Evolutionary conservation across 2,888 invertebrate genomes (phyloP).

Genomic region (Camptogramma bilineatum): DNA sequence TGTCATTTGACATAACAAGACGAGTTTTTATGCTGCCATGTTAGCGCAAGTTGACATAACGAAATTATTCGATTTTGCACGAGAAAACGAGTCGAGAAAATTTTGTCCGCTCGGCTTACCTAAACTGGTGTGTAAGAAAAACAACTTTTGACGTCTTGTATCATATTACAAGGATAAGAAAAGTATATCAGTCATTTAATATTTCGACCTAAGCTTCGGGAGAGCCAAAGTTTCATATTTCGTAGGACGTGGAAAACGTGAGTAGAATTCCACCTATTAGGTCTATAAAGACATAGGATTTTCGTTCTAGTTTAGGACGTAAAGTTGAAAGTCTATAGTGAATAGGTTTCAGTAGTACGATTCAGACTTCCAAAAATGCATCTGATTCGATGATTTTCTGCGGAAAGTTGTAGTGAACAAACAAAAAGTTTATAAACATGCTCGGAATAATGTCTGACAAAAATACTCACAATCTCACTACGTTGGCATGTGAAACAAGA

Average conservation of each 20-base stretch:
- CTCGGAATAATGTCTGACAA: not conserved
- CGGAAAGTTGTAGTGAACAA: no score
- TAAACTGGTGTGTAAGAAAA: not conserved
- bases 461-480: not conserved
- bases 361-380: no score
- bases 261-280: slow-evolving; percentile 11
- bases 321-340: no score
- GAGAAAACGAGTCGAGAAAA: no score
- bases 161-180: not conserved
- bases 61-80: no score
- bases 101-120: no score
- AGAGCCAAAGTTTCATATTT: slow-evolving; percentile 23
- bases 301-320: not conserved
- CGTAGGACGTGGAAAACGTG: slow-evolving; percentile 9
- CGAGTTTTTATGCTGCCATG: no score
- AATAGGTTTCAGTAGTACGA: no score
- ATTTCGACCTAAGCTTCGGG: slow-evolving; percentile 12
- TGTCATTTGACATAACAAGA: no score
- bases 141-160: not conserved
- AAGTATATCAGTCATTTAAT: slow-evolving; percentile 11
- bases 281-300: not conserved
- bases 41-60: no score
- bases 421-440: not conserved
- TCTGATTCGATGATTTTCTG: no score
- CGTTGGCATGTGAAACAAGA: not conserved